phyloP scores from a whole-genome alignment of 2,113 vertebrate species.

The Perognathus longimembris region DNA sequence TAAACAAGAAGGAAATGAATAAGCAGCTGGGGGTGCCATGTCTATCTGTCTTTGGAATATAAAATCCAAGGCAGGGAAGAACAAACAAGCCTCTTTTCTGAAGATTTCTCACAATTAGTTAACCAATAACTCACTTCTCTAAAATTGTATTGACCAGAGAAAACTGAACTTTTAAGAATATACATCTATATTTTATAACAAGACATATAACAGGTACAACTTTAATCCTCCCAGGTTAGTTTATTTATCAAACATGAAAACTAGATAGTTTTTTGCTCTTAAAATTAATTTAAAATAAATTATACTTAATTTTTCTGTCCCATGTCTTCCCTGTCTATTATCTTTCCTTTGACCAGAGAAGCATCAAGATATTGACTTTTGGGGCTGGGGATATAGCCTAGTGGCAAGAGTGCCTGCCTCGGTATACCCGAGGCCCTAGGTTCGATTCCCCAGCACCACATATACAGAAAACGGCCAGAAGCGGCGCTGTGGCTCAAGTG shows the following conservation, averaged over 20 bases:
- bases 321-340: too few relatives aligned
- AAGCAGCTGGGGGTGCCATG: not conserved
- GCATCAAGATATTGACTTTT: slow-evolving; percentile 59
- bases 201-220: not conserved
- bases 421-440: too few relatives aligned
- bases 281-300: too few relatives aligned
- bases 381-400: too few relatives aligned
- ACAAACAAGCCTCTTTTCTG: not conserved
- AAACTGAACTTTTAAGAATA: not conserved
- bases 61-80: not conserved
- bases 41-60: slow-evolving; percentile 4
- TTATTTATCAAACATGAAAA: slow-evolving; percentile 39
- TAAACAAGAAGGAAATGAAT: slow-evolving; percentile 36
- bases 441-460: too few relatives aligned
- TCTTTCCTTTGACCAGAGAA: slow-evolving; percentile 54
- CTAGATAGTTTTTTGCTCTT: too few relatives aligned
- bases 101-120: not conserved
- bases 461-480: too few relatives aligned
- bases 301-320: not conserved
- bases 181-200: not conserved
- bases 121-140: not conserved
- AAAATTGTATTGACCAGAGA: not conserved
- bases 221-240: slow-evolving; percentile 41
- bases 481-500: too few relatives aligned
- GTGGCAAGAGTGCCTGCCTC: too few relatives aligned